Conservation (phyloP, 2,888 invertebrate species). For the Beris morrisii region DNA sequence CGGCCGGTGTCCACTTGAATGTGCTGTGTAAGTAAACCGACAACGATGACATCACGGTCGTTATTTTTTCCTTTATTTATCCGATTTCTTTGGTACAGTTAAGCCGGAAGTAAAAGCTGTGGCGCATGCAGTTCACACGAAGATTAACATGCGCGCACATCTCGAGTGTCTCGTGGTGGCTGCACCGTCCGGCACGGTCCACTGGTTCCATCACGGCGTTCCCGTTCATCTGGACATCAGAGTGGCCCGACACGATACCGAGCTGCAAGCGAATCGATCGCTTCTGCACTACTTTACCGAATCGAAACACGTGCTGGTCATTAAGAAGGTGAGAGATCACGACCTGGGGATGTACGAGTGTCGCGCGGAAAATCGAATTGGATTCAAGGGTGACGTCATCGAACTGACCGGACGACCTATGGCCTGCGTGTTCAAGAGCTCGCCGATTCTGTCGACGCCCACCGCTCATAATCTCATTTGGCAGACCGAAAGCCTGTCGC, state of each 20-base stretch:
- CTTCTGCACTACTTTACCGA: constrained; percentile 60
- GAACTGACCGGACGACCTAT: constrained; percentile 67
- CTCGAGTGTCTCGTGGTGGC: constrained; percentile 71
- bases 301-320: constrained; percentile 66
- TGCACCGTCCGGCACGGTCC: constrained; percentile 69
- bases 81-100: constrained; percentile 58
- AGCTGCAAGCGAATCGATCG: constrained; percentile 52
- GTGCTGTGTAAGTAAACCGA: constrained; percentile 67
- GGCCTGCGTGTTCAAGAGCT: constrained; percentile 53
- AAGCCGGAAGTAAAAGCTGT: constrained; percentile 70
- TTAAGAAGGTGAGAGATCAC: constrained; percentile 66
- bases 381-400: constrained; percentile 69
- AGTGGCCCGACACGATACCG: constrained; percentile 56
- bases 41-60: background rate
- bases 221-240: constrained; percentile 56
- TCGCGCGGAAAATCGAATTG: constrained; percentile 73
- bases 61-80: background rate
- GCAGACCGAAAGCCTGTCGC: constrained; percentile 82
- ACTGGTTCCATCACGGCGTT: constrained; percentile 68
- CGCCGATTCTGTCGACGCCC: constrained; percentile 50
- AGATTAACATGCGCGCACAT: constrained; percentile 69
- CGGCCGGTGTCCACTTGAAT: constrained; percentile 67
- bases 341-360: constrained; percentile 82
- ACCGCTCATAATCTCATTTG: constrained; percentile 74
- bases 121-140: constrained; percentile 73